phyloP scores from a whole-genome alignment of 2,113 vertebrate genomes.

The Chunga burmeisteri region DNA sequence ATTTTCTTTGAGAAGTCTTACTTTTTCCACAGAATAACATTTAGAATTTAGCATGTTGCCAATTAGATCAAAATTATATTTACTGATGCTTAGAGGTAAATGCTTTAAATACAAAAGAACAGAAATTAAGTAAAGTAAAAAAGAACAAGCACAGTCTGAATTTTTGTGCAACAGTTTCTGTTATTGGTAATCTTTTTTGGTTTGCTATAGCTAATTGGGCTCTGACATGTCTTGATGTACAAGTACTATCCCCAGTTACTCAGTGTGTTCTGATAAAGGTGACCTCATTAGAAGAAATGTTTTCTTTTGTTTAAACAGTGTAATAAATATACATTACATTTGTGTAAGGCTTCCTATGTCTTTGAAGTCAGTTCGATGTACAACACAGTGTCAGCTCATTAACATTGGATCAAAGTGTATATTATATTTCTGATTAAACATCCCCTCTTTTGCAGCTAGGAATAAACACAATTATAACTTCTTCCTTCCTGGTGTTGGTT shows the following conservation, averaged over 20 bases:
- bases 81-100: neutral
- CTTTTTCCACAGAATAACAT: neutral
- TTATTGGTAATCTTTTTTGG: neutral
- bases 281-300: constrained; percentile 57
- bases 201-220: neutral
- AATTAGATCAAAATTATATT: neutral
- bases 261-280: constrained; percentile 40
- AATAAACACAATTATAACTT: constrained; percentile 64
- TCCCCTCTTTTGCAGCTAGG: constrained; percentile 33
- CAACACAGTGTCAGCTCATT: constrained; percentile 44
- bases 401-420: constrained; percentile 56
- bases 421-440: constrained; percentile 65
- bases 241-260: neutral
- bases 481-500: constrained; percentile 61
- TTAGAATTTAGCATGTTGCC: neutral
- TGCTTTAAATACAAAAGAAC: neutral
- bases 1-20: neutral
- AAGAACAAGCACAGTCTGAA: neutral
- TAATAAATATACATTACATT: constrained; percentile 62
- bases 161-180: neutral
- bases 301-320: constrained; percentile 49
- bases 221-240: neutral
- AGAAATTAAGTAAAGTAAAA: neutral
- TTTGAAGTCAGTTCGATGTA: constrained; percentile 58
- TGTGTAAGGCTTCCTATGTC: constrained; percentile 46